Conservation (phyloP, 2,888 invertebrate species). For the Eristalis intricaria region DNA sequence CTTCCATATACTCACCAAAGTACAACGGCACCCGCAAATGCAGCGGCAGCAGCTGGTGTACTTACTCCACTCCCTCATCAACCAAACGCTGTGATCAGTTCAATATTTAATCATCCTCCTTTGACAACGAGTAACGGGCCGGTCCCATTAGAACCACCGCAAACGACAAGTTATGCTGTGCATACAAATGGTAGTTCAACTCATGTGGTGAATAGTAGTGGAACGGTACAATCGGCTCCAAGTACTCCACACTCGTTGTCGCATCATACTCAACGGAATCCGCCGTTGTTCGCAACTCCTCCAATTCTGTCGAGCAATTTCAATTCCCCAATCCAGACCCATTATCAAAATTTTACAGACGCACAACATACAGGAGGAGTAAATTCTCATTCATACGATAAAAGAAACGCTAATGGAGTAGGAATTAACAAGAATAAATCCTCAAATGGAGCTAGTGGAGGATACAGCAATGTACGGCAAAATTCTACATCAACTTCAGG, state of each 20-base stretch:
- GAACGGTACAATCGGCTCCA: constrained; percentile 79
- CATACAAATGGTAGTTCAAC: constrained; percentile 72
- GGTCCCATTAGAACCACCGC: constrained; percentile 74
- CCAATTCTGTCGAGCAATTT: constrained; percentile 78
- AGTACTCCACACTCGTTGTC: constrained; percentile 79
- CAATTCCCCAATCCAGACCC: constrained; percentile 75
- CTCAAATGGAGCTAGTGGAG: constrained; percentile 50
- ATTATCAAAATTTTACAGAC: constrained; percentile 67
- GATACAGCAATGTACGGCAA: constrained; percentile 55
- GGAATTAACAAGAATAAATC: constrained; percentile 70
- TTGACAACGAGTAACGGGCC: constrained; percentile 69
- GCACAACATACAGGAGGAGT: constrained; percentile 53
- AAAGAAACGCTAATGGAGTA: constrained; percentile 63
- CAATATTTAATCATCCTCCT: constrained; percentile 75
- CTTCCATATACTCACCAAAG: constrained; percentile 79
- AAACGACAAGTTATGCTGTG: constrained; percentile 72
- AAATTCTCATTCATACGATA: constrained; percentile 57
- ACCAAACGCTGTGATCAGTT: constrained; percentile 80
- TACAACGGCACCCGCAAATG: constrained; percentile 74
- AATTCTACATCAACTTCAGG: constrained; percentile 56
- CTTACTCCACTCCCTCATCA: constrained; percentile 76
- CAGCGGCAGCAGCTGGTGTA: constrained; percentile 74
- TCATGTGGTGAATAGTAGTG: constrained; percentile 59
- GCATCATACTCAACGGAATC: constrained; percentile 76
- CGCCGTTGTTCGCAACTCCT: constrained; percentile 80